Evolutionary conservation across 2,888 invertebrate genomes (phyloP).

Genomic region (Thymelicus sylvestris): DNA sequence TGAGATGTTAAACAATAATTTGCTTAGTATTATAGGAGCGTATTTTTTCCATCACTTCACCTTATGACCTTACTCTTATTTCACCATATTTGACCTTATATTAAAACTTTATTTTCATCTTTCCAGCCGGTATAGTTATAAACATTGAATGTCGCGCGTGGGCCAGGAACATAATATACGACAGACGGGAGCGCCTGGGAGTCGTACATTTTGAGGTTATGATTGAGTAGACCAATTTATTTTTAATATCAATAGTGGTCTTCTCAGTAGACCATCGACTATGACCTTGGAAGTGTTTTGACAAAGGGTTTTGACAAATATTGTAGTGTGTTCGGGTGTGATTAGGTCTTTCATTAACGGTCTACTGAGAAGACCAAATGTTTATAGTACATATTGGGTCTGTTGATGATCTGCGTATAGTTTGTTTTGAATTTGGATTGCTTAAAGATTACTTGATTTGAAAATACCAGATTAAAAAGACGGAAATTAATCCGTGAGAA

Average conservation of each 20-base stretch:
- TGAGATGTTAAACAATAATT: too few relatives aligned
- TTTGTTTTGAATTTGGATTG: not conserved
- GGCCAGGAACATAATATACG: slow-evolving; percentile 93
- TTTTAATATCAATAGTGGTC: slow-evolving; percentile 27
- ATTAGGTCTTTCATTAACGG: not conserved
- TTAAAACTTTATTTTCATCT: slow-evolving; percentile 38
- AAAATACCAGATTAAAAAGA: not conserved
- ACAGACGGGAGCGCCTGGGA: slow-evolving; percentile 86
- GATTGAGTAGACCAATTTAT: slow-evolving; percentile 69
- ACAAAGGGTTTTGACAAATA: too few relatives aligned
- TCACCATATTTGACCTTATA: not conserved
- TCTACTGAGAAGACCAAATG: slow-evolving; percentile 21
- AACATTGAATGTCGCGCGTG: slow-evolving; percentile 95
- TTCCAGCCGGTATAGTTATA: slow-evolving; percentile 85
- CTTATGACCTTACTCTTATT: too few relatives aligned
- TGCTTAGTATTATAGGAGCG: too few relatives aligned
- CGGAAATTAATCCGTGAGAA: not conserved
- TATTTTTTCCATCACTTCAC: too few relatives aligned
- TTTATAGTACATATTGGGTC: slow-evolving; percentile 12
- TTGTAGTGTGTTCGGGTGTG: not conserved
- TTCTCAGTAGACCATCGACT: slow-evolving; percentile 34
- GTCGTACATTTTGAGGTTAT: slow-evolving; percentile 86
- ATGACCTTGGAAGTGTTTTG: too few relatives aligned
- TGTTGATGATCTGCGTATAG: not conserved
- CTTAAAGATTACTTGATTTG: not conserved